These are phyloP conservation scores for Phyllopteryx taeniolatus DNA, from an alignment of 2,113 vertebrate species.

Conservation along the genomic window DNA sequence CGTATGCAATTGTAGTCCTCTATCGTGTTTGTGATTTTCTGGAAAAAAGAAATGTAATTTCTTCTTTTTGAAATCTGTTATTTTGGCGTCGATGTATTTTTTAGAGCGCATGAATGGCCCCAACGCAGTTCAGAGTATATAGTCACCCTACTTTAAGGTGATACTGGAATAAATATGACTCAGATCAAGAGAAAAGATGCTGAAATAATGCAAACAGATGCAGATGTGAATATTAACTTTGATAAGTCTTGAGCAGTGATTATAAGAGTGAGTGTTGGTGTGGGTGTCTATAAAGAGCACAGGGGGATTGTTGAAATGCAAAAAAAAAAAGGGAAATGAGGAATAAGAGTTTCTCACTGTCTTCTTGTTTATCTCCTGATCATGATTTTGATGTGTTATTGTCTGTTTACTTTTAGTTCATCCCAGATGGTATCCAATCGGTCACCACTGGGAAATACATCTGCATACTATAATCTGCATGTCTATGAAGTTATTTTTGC, in stretches of 20 bases:
- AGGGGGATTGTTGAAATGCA: constrained; percentile 30
- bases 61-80: no score
- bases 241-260: constrained; percentile 24
- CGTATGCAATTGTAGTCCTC: no score
- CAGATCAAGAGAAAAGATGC: constrained; percentile 45
- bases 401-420: constrained; percentile 13
- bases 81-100: no score
- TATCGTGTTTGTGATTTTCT: no score
- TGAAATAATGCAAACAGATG: constrained; percentile 28
- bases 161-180: constrained; percentile 18
- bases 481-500: not conserved
- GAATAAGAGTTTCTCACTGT: constrained; percentile 20
- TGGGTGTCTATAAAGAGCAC: constrained; percentile 57
- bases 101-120: no score
- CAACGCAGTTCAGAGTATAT: not conserved
- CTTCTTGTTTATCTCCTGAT: constrained; percentile 33
- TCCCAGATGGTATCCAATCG: constrained; percentile 13
- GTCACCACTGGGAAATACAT: constrained; percentile 12
- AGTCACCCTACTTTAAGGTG: not conserved
- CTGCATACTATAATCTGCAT: not conserved
- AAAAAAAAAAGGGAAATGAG: constrained; percentile 36
- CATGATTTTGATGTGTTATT: constrained; percentile 1
- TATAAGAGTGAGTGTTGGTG: constrained; percentile 34
- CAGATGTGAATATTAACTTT: constrained; percentile 49
- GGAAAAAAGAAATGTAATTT: no score